Conservation (phyloP, 2,113 vertebrate species). For the Lates calcarifer region DNA sequence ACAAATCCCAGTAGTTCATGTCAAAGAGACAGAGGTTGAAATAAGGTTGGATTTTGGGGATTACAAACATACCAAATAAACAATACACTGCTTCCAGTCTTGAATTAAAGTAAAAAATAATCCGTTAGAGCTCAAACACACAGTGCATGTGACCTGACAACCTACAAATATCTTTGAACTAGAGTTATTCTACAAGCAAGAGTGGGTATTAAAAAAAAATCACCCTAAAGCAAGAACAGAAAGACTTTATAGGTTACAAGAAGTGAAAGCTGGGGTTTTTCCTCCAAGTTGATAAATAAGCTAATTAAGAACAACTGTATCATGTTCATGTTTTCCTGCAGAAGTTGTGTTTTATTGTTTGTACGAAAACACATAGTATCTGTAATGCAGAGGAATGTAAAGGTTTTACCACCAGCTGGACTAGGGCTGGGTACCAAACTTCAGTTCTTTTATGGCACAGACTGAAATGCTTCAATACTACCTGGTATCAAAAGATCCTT, state of each 20-base stretch:
- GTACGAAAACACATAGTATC: neutral
- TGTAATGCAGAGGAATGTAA: neutral
- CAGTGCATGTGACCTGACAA: neutral
- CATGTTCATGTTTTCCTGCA: neutral
- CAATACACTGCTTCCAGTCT: neutral
- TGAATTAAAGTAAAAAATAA: conserved; percentile 3
- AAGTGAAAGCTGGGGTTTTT: neutral
- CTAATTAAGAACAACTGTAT: neutral
- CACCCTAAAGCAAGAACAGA: neutral
- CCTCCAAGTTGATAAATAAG: neutral
- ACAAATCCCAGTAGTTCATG: neutral
- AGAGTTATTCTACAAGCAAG: neutral
- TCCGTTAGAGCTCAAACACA: neutral
- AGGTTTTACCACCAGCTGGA: neutral
- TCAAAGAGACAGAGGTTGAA: neutral
- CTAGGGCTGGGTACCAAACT: too few species aligned
- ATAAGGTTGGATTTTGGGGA: neutral
- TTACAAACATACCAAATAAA: neutral
- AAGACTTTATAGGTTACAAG: neutral
- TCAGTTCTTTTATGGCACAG: too few species aligned
- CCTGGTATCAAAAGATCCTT: too few species aligned
- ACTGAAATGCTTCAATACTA: too few species aligned
- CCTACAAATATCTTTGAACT: neutral
- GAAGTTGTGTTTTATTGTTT: neutral
- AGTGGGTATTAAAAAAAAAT: neutral